Conservation (phyloP, 2,113 vertebrate genomes). For the Megaceryle maxima region DNA sequence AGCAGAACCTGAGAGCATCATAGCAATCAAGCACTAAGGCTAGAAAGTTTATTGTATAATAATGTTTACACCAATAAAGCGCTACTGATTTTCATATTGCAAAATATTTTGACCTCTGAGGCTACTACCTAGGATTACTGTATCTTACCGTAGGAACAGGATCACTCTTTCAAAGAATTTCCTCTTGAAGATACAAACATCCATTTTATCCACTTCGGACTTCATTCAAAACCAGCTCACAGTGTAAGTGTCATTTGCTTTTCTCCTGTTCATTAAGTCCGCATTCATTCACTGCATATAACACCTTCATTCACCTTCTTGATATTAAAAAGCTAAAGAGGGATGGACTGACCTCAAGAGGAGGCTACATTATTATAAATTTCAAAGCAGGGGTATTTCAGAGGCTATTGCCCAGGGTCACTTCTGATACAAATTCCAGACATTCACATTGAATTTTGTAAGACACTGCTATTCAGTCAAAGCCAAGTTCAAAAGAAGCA, state of each 20-base stretch:
- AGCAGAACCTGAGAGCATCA: not conserved
- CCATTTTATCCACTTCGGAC: not conserved
- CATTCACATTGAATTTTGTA: not conserved
- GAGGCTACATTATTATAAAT: not conserved
- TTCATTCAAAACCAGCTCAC: not conserved
- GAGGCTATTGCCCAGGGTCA: conserved; percentile 32
- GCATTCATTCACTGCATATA: not conserved
- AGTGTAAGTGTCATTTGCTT: not conserved
- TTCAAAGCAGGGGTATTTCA: conserved; percentile 56
- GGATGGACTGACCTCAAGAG: not conserved
- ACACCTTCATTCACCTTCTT: conserved; percentile 3
- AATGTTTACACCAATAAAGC: not conserved
- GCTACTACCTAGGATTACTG: not conserved
- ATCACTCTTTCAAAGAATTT: not conserved
- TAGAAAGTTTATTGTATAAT: not conserved
- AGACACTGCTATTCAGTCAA: conserved; percentile 16
- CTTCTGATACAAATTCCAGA: not conserved
- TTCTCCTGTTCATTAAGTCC: conserved; percentile 1
- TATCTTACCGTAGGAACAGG: not conserved
- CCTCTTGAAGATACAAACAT: not conserved
- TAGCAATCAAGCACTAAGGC: not conserved
- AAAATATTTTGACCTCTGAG: conserved; percentile 3
- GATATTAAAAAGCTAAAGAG: not conserved
- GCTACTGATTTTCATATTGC: not conserved
- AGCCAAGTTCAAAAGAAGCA: conserved; percentile 38